These are phyloP conservation scores for Dynastes maya DNA, from an alignment of 2,888 invertebrate species.

Conservation along the genomic window DNA sequence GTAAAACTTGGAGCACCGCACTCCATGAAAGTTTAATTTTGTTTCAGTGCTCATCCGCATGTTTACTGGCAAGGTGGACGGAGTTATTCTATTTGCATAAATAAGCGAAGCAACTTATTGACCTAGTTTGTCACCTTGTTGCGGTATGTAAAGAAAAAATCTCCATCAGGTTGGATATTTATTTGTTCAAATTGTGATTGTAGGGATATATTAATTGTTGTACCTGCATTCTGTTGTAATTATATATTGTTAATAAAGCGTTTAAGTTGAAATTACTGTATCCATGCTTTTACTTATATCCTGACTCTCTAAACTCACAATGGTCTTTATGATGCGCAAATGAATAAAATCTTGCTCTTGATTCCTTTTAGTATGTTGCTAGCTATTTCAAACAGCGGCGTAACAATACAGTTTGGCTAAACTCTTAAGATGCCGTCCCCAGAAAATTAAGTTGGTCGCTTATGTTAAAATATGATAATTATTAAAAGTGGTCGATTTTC, in stretches of 20 bases:
- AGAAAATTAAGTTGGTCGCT: too few relatives aligned
- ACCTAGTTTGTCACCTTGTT: constrained; percentile 33
- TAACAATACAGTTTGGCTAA: too few relatives aligned
- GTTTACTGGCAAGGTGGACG: constrained; percentile 45
- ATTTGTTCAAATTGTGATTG: not conserved
- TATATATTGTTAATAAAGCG: constrained; percentile 1
- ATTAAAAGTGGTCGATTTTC: too few relatives aligned
- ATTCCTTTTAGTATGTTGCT: too few relatives aligned
- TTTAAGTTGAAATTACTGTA: not conserved
- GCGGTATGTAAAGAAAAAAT: not conserved
- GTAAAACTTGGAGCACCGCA: constrained; percentile 16
- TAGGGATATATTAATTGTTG: constrained; percentile 1
- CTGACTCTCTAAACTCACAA: too few relatives aligned
- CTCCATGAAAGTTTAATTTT: constrained; percentile 40
- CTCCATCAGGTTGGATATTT: not conserved
- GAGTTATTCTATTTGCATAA: constrained; percentile 33
- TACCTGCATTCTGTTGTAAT: constrained; percentile 19
- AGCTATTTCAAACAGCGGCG: too few relatives aligned
- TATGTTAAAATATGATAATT: too few relatives aligned
- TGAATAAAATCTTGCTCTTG: too few relatives aligned
- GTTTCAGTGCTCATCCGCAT: constrained; percentile 44
- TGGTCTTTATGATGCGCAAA: too few relatives aligned
- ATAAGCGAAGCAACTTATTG: constrained; percentile 23
- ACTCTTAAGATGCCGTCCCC: too few relatives aligned
- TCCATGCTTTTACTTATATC: not conserved